Conservation (phyloP, 1,140 invertebrate species). For the Mycetomoellerius zeteki region DNA sequence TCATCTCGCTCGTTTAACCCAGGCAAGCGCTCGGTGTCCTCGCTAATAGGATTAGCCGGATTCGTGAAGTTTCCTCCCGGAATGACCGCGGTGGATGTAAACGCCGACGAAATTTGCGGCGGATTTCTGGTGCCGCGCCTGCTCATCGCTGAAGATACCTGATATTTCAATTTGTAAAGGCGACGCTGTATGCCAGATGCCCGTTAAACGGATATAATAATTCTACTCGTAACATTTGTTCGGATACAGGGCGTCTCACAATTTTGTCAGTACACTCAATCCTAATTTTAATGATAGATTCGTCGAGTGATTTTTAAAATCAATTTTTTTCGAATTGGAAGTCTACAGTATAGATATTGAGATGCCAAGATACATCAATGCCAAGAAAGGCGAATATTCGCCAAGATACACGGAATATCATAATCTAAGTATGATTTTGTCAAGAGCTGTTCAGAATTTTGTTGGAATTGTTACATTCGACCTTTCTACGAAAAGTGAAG, state of each 20-base stretch:
- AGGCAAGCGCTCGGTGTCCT: slow-evolving; percentile 72
- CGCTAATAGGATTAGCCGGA: slow-evolving; percentile 77
- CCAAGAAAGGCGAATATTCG: background rate
- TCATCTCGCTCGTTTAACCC: slow-evolving; percentile 67
- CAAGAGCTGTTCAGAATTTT: background rate
- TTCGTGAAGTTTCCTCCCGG: slow-evolving; percentile 73
- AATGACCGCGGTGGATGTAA: slow-evolving; percentile 66
- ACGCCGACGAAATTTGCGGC: slow-evolving; percentile 71
- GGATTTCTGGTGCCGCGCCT: slow-evolving; percentile 62
- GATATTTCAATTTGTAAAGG: slow-evolving; percentile 56
- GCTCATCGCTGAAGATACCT: slow-evolving; percentile 16
- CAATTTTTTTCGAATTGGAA: background rate
- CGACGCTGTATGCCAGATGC: background rate
- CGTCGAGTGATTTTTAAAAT: background rate
- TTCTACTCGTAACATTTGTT: background rate
- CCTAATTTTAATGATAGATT: background rate
- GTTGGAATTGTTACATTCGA: slow-evolving; percentile 5
- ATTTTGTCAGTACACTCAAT: background rate
- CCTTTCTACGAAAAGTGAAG: slow-evolving; percentile 55
- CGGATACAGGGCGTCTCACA: too few relatives aligned
- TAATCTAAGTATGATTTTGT: background rate
- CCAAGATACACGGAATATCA: background rate
- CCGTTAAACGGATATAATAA: slow-evolving; percentile 13
- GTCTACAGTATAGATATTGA: background rate
- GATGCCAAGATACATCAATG: background rate